Percentiles rank a stretch among this genome's conserved stretches.
Conservation (phyloP, 92 coral and sea anemone species). For the Isaurus tuberculatus region DNA sequence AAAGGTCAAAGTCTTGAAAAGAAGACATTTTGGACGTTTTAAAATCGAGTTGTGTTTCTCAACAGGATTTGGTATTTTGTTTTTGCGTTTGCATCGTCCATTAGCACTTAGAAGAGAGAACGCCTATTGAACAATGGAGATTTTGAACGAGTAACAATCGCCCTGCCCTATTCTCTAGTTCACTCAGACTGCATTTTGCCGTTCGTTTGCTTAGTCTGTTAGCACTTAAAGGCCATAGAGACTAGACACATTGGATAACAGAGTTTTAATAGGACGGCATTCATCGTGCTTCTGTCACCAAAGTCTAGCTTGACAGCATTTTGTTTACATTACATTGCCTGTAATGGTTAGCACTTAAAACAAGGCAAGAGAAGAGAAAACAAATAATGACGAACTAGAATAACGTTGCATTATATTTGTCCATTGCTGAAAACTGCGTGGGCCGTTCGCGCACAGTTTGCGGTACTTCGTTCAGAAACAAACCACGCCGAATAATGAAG, state of each 20-base stretch:
- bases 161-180: neutral
- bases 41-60: no score
- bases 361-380: no score
- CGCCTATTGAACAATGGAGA: neutral
- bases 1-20: neutral
- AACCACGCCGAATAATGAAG: neutral
- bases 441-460: no score
- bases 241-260: no score
- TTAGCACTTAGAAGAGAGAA: neutral
- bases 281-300: no score
- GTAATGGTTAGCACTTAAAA: neutral
- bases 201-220: no score
- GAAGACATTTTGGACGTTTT: no score
- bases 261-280: no score
- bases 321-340: neutral
- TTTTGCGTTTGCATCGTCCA: no score
- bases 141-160: neutral
- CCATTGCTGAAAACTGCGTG: neutral
- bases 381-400: neutral
- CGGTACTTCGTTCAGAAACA: neutral
- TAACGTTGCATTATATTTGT: neutral
- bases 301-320: neutral
- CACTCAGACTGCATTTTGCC: neutral
- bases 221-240: no score
- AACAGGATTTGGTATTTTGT: no score